Percentiles rank a stretch among this genome's conserved stretches.
Conservation (phyloP, 2,888 invertebrate genomes). For the Thymelicus lineola region DNA sequence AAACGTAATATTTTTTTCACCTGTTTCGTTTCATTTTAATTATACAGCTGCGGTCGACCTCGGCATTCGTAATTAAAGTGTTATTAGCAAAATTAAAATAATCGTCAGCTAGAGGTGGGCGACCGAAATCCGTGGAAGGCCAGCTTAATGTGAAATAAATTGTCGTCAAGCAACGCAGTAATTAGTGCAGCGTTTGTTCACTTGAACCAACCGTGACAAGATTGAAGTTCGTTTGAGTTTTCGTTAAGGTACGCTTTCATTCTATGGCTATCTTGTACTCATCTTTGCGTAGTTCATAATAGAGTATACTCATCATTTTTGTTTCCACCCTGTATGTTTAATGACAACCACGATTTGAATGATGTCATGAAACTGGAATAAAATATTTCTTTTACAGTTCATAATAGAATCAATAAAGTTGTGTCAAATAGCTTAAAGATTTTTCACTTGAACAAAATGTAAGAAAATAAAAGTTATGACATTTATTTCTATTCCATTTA, state of each 20-base stretch:
- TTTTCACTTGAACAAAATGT: no score
- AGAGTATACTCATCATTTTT: no score
- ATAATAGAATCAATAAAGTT: no score
- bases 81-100: constrained; percentile 83
- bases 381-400: no score
- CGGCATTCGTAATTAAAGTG: constrained; percentile 76
- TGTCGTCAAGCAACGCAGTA: constrained; percentile 74
- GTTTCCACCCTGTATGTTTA: no score
- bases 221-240: constrained; percentile 56
- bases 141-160: constrained; percentile 82
- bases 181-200: constrained; percentile 72
- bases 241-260: constrained; percentile 55
- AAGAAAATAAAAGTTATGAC: no score
- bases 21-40: constrained; percentile 31
- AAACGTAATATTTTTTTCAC: constrained; percentile 28
- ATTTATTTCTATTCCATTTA: no score
- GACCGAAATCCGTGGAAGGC: constrained; percentile 77
- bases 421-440: no score
- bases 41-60: constrained; percentile 35
- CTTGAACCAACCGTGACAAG: constrained; percentile 76
- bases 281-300: neutral
- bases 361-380: no score
- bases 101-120: constrained; percentile 69
- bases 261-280: constrained; percentile 6
- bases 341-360: no score